A percentile compares a stretch with the other conserved stretches of the same genome.
phyloP scores from a whole-genome alignment of 2,888 invertebrate genomes.

The Acanthopleura granulata region DNA sequence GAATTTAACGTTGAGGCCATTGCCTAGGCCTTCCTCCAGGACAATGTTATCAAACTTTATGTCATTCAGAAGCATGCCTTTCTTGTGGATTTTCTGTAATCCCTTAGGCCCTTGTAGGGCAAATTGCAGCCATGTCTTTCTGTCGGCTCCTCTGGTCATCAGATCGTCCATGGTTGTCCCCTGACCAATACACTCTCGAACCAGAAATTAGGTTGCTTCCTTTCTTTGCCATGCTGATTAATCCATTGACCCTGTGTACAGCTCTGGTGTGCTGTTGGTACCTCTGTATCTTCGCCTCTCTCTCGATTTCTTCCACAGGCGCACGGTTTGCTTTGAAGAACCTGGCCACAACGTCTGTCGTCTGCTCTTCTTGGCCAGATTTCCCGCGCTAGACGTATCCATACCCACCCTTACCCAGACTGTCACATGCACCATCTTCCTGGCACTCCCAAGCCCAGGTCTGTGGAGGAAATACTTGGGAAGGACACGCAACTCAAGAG shows the following conservation, averaged over 20 bases:
- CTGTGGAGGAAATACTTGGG: not conserved
- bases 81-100: constrained; percentile 3
- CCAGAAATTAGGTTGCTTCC: not conserved
- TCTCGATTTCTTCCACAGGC: not conserved
- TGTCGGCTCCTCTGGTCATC: not conserved
- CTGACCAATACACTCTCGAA: not conserved
- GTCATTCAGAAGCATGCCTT: constrained; percentile 8
- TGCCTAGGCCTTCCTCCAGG: not conserved
- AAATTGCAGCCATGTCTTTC: not conserved
- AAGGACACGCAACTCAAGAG: not conserved
- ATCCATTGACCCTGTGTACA: not conserved
- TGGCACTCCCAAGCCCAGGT: not conserved
- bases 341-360: not conserved
- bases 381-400: not conserved
- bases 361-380: not conserved
- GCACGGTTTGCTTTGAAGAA: not conserved
- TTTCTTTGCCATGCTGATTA: not conserved
- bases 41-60: not conserved
- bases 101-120: not conserved
- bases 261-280: not conserved
- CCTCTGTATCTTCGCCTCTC: not conserved
- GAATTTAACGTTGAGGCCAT: not conserved
- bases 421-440: too few relatives aligned
- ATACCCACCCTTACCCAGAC: not conserved
- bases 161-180: not conserved